phyloP scores from a whole-genome alignment of 2,888 invertebrate species.

The Drosophila kambysellisi region DNA sequence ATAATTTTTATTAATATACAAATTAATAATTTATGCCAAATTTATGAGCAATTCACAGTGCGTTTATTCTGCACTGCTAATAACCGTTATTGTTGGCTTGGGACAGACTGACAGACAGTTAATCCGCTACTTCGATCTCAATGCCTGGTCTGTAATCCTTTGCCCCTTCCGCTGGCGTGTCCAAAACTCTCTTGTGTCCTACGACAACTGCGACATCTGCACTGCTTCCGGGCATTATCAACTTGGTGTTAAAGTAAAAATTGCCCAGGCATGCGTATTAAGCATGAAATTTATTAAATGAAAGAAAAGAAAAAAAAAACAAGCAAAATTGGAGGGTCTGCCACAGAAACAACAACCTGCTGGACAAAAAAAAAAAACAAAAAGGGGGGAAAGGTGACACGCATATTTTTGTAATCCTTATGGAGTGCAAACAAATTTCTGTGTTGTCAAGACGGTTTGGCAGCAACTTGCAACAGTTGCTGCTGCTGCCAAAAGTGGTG shows the following conservation, averaged over 20 bases:
- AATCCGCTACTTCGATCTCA: conserved; percentile 17
- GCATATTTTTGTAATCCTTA: conserved; percentile 77
- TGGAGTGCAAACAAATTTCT: conserved; percentile 80
- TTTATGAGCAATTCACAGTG: conserved; percentile 25
- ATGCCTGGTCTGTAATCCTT: conserved; percentile 25
- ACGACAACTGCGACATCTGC: conserved; percentile 68
- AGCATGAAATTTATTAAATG: conserved; percentile 77
- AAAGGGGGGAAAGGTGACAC: conserved; percentile 22
- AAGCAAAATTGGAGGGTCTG: conserved; percentile 24
- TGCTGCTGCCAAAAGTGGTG: conserved; percentile 33
- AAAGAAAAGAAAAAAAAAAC: conserved; percentile 6
- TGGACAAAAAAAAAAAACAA: not conserved
- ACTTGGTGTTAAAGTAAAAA: conserved; percentile 78
- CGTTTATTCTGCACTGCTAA: conserved; percentile 6
- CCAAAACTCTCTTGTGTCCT: conserved; percentile 44
- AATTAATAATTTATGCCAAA: not conserved
- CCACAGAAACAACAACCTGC: conserved; percentile 37
- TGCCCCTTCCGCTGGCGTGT: conserved; percentile 22
- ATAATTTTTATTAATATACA: too few species aligned
- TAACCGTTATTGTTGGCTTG: conserved; percentile 10
- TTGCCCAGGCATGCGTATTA: conserved; percentile 77
- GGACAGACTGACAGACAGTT: conserved; percentile 2
- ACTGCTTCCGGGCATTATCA: conserved; percentile 75
- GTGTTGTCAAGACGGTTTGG: conserved; percentile 66
- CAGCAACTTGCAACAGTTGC: conserved; percentile 23